These are phyloP conservation scores for Lipotes vexillifer DNA, from an alignment of 2,113 vertebrate species.

Conservation along the genomic window DNA sequence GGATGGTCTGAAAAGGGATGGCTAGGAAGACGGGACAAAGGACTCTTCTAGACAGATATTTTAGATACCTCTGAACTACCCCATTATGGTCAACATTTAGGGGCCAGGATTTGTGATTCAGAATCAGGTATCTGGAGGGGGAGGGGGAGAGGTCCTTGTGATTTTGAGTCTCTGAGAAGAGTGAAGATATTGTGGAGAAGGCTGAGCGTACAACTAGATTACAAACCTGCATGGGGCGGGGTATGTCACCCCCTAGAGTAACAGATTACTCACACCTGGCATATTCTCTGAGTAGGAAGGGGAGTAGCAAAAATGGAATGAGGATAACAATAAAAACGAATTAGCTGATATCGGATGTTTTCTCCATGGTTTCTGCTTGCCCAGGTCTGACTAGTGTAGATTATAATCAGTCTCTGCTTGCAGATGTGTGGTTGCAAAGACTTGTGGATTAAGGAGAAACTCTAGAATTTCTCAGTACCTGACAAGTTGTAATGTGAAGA, in stretches of 20 bases:
- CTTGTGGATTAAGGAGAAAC: slow-evolving; percentile 86
- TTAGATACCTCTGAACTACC: neutral
- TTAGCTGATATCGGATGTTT: slow-evolving; percentile 84
- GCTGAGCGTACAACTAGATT: neutral
- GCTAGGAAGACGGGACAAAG: neutral
- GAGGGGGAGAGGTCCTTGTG: neutral
- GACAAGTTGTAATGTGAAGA: slow-evolving; percentile 98
- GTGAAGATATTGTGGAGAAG: neutral
- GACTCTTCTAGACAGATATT: neutral
- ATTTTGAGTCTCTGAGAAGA: slow-evolving; percentile 1
- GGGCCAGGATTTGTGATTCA: neutral
- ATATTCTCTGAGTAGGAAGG: slow-evolving; percentile 44
- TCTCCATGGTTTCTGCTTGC: slow-evolving; percentile 86
- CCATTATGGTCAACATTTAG: neutral
- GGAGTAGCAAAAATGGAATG: slow-evolving; percentile 59
- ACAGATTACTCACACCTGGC: slow-evolving; percentile 39
- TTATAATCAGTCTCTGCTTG: slow-evolving; percentile 94
- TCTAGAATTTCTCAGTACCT: slow-evolving; percentile 95
- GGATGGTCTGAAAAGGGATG: neutral
- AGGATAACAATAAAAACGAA: slow-evolving; percentile 69
- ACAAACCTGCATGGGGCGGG: neutral
- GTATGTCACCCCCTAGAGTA: slow-evolving; percentile 12
- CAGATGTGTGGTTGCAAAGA: slow-evolving; percentile 88
- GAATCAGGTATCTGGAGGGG: neutral
- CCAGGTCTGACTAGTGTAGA: slow-evolving; percentile 89